A percentile compares a stretch with the other conserved stretches of the same genome.
These are phyloP conservation scores for Bombus confusus DNA, from an alignment of 1,140 invertebrate genomes.

Conservation along the genomic window DNA sequence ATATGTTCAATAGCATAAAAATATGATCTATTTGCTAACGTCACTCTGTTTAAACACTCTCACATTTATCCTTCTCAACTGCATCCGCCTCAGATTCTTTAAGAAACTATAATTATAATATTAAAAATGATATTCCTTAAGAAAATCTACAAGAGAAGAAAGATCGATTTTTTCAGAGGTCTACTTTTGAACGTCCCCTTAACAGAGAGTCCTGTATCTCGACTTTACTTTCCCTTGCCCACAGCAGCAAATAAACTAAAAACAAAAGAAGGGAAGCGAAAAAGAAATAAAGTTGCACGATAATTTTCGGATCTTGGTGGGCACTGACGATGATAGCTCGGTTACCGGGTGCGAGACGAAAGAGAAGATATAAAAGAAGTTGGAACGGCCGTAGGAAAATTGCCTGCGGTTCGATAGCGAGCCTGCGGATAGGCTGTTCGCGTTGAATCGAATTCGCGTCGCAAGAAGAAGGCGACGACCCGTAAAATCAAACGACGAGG, in stretches of 20 bases:
- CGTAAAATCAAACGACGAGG: slow-evolving; percentile 70
- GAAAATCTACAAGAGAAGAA: neutral
- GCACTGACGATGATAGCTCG: slow-evolving; percentile 15
- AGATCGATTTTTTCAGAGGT: neutral
- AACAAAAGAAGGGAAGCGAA: neutral
- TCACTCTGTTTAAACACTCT: too few species aligned
- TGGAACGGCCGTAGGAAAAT: slow-evolving; percentile 26
- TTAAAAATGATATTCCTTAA: neutral
- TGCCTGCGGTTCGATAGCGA: slow-evolving; percentile 37
- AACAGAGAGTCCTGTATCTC: neutral
- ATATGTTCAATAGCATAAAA: too few species aligned
- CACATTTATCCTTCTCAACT: too few species aligned
- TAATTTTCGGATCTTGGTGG: neutral
- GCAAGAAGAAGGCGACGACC: slow-evolving; percentile 66
- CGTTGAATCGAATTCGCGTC: slow-evolving; percentile 70
- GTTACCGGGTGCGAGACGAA: neutral
- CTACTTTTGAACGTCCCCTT: neutral
- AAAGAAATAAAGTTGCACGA: neutral
- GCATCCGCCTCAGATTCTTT: neutral
- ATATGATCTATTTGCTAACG: too few species aligned
- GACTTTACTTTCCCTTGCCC: neutral
- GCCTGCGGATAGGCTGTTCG: slow-evolving; percentile 57
- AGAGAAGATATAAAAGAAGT: slow-evolving; percentile 31
- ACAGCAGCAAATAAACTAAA: neutral
- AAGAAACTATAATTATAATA: too few species aligned